These are phyloP conservation scores for Helostoma temminkii DNA, from an alignment of 2,797 vertebrate species.

Conservation along the genomic window DNA sequence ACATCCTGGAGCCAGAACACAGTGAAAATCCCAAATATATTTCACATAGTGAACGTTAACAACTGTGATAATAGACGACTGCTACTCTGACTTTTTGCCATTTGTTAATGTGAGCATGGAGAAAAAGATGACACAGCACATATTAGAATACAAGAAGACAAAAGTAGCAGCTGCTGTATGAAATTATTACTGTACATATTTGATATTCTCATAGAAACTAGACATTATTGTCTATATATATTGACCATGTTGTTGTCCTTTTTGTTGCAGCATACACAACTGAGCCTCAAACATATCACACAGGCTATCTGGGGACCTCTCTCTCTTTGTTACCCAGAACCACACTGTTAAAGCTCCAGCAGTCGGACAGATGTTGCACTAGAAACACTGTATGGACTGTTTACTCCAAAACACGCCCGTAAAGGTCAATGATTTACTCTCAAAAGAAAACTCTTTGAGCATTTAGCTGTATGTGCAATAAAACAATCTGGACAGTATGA, in stretches of 20 bases:
- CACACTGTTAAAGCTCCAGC: neutral
- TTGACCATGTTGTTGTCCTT: neutral
- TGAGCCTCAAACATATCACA: neutral
- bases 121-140: neutral
- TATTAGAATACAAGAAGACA: neutral
- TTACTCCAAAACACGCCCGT: slow-evolving; percentile 2
- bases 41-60: slow-evolving; percentile 3
- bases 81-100: neutral
- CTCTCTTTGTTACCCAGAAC: neutral
- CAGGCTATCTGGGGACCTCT: neutral
- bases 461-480: neutral
- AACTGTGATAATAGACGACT: neutral
- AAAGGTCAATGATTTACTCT: slow-evolving; percentile 15
- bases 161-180: too few relatives aligned
- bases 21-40: neutral
- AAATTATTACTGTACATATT: too few relatives aligned
- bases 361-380: neutral
- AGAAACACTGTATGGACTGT: slow-evolving; percentile 8
- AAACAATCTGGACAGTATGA: slow-evolving; percentile 11
- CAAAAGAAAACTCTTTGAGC: slow-evolving; percentile 14
- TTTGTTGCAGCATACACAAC: neutral
- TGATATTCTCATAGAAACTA: neutral
- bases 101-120: neutral
- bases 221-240: too few relatives aligned
- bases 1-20: neutral